Evolutionary conservation across 2,888 invertebrate species (phyloP).

Genomic region (Masnerella sp.): DNA sequence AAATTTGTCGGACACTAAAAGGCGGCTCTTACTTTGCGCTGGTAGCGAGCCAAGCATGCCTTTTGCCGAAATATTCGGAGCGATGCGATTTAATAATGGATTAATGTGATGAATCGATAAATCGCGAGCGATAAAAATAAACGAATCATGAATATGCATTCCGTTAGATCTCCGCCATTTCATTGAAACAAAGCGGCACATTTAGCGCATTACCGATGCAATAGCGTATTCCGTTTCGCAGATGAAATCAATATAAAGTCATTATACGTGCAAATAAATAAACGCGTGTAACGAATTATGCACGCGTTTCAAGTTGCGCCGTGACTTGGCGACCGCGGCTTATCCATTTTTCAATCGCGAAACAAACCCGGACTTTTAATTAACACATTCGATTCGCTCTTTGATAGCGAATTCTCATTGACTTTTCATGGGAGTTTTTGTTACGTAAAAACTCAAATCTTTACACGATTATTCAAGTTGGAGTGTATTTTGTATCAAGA

Average conservation of each 20-base stretch:
- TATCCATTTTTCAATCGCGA: conserved; percentile 52
- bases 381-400: conserved; percentile 36
- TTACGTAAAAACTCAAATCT: too few species aligned
- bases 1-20: conserved; percentile 45
- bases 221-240: conserved; percentile 48
- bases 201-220: conserved; percentile 44
- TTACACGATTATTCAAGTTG: too few species aligned
- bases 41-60: conserved; percentile 41
- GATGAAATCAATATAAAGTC: conserved; percentile 56
- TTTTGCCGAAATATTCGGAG: conserved; percentile 41
- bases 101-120: conserved; percentile 57
- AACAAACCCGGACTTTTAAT: conserved; percentile 39
- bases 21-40: conserved; percentile 35
- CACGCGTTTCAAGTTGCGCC: conserved; percentile 26
- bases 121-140: conserved; percentile 47
- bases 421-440: conserved; percentile 40
- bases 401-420: conserved; percentile 49
- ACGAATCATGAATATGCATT: conserved; percentile 58
- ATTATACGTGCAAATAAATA: conserved; percentile 48
- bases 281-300: conserved; percentile 36
- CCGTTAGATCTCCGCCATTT: conserved; percentile 39
- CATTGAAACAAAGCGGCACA: conserved; percentile 44
- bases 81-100: conserved; percentile 55
- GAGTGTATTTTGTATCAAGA: too few species aligned
- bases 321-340: conserved; percentile 34